Evolutionary conservation across 2,888 invertebrate species (phyloP).

Genomic region (Aromia moschata): DNA sequence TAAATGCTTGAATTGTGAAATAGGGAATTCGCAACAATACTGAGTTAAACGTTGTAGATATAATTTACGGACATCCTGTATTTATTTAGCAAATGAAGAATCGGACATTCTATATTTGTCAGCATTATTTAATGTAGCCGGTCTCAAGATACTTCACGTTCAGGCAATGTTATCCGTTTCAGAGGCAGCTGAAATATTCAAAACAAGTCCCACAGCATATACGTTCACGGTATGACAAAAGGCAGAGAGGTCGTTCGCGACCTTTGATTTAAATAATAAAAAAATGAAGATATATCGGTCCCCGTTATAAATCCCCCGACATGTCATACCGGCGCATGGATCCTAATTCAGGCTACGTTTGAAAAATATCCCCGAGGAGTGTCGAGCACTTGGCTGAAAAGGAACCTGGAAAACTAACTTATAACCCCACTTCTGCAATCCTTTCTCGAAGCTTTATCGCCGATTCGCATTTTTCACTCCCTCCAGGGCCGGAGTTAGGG

Average conservation of each 20-base stretch:
- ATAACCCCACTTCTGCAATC: conserved; percentile 41
- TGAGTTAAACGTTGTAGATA: too few relatives aligned
- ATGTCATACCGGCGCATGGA: conserved; percentile 16
- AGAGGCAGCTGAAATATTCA: too few relatives aligned
- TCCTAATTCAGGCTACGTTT: conserved; percentile 31
- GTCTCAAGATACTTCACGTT: too few relatives aligned
- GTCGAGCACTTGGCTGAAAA: conserved; percentile 27
- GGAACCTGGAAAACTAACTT: conserved; percentile 37
- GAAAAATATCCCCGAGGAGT: conserved; percentile 41
- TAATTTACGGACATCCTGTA: too few relatives aligned
- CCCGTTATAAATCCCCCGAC: conserved; percentile 11
- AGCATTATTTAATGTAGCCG: too few relatives aligned
- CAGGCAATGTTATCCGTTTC: too few relatives aligned
- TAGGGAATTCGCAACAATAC: too few relatives aligned
- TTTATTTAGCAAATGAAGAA: too few relatives aligned
- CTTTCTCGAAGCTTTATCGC: conserved; percentile 45
- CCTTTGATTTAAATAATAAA: conserved; percentile 27
- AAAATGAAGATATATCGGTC: conserved; percentile 23
- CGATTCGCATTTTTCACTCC: conserved; percentile 44
- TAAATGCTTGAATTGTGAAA: too few relatives aligned
- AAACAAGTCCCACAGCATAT: neutral
- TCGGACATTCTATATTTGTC: too few relatives aligned
- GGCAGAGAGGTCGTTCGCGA: neutral
- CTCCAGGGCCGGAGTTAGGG: too few relatives aligned
- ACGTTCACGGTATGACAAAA: neutral